phyloP scores from a whole-genome alignment of 2,113 vertebrate genomes.

The Larimichthys polyactis region DNA sequence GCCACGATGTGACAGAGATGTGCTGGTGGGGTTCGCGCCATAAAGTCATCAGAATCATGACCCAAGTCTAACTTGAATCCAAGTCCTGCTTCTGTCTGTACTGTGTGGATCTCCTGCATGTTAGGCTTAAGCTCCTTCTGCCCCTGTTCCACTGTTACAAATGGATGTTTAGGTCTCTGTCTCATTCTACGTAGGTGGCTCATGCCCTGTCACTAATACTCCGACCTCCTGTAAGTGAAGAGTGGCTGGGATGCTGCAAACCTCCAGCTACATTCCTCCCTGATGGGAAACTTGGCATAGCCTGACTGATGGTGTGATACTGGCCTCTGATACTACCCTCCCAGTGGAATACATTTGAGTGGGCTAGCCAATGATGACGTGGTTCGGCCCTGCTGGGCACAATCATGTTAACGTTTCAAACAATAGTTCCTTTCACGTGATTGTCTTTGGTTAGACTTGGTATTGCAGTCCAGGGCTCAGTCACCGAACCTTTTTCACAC shows the following conservation, averaged over 20 bases:
- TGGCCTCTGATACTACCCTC: slow-evolving; percentile 27
- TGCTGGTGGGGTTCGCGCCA: too few species aligned
- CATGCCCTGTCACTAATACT: background rate
- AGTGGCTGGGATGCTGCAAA: slow-evolving; percentile 31
- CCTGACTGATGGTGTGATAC: slow-evolving; percentile 18
- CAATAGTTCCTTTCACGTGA: slow-evolving; percentile 39
- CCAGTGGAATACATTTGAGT: slow-evolving; percentile 34
- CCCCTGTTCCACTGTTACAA: background rate
- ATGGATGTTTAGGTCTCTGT: background rate
- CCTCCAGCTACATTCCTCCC: slow-evolving; percentile 49
- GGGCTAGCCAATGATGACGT: slow-evolving; percentile 19
- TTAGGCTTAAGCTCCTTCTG: background rate
- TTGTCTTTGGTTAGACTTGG: background rate
- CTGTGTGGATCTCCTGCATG: background rate
- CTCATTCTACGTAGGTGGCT: background rate
- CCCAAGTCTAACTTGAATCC: background rate
- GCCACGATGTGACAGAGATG: too few species aligned
- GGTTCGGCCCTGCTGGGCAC: slow-evolving; percentile 1
- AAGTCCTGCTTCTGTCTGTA: background rate
- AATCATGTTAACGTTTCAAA: slow-evolving; percentile 3
- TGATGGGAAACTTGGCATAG: slow-evolving; percentile 58
- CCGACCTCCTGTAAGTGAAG: slow-evolving; percentile 2
- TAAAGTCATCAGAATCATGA: background rate
- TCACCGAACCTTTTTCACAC: slow-evolving; percentile 1
- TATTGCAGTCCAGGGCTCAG: background rate